Evolutionary conservation across 2,888 invertebrate genomes (phyloP), one percentile per base, ranked within the genome.

Genomic region (Noctua fimbriata): DNA sequence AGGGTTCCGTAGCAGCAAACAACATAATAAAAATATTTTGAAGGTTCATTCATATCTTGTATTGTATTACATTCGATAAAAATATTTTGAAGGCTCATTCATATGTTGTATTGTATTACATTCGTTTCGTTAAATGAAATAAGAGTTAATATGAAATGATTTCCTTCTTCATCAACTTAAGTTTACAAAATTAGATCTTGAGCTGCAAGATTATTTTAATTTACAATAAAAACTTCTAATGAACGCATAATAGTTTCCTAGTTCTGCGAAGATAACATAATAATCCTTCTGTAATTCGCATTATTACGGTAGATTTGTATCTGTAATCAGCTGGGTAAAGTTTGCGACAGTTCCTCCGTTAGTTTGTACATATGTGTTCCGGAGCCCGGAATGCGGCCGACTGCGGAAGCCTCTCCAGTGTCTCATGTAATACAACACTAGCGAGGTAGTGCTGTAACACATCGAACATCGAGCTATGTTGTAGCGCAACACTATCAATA

Each of bases 341-440:
- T 86, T 81, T 52, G 28, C 36, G 47, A 70, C 76, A 83, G 18
- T 79, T 78, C 74, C 67, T 78, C 72, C 73, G 75, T 73, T 75
- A 86, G 83, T 79, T 81, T 70, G 83, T 79, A 83, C 75, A 79
- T 81, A 80, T 86, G 67, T 80, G 67, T 88, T 91, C 91, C 90
- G 88, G 89, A 81, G 69, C 69, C 76, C 81, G 85, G 77, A 58
- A 65, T 41, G 76, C 69, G 49, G 82, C 32, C 28, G 82, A 83
- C 86, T 87, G 87, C 82, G 87, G 91, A 92, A 92, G 88, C 89
- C 91, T 86, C 88, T 89, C 87, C 71, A 91, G 85, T 87, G 89
- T 86, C 85, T 87, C 83, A 75, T 85, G 83, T 84, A 81, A 69
- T 74, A 79, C 73, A 79, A 75, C 77, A 75, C 78, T 41, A 73